Evolutionary conservation across 2,888 invertebrate genomes (phyloP).

Genomic region (Theristus sp.): DNA sequence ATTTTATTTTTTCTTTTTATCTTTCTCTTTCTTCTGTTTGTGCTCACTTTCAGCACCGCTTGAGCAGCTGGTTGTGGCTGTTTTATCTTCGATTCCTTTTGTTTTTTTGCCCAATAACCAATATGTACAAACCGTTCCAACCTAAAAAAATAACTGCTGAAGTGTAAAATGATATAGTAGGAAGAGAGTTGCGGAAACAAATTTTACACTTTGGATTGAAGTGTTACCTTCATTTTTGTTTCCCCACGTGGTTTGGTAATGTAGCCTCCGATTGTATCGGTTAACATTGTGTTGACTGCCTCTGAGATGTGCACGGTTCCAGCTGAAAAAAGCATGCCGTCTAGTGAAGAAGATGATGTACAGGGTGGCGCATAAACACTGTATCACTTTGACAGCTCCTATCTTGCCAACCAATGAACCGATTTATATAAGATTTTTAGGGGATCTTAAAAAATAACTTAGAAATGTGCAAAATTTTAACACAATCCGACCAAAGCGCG

Average conservation of each 20-base stretch:
- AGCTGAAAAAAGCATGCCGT: conserved; percentile 8
- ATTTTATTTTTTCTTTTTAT: not conserved
- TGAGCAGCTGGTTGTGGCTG: not conserved
- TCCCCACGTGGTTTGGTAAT: conserved; percentile 19
- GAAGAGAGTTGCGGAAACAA: not conserved
- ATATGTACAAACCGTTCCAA: not conserved
- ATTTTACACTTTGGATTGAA: not conserved
- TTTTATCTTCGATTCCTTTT: conserved; percentile 1
- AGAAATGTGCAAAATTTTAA: too few relatives aligned
- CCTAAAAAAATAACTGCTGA: not conserved
- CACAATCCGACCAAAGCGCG: too few relatives aligned
- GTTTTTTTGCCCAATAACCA: not conserved
- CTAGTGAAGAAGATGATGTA: too few relatives aligned
- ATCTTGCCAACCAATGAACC: not conserved
- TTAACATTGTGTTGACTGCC: conserved; percentile 9
- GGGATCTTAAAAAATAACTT: too few relatives aligned
- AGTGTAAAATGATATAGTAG: too few relatives aligned
- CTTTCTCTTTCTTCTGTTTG: not conserved
- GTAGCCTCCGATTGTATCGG: conserved; percentile 13
- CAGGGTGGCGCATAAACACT: too few relatives aligned
- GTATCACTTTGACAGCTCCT: too few relatives aligned
- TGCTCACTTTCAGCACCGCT: not conserved
- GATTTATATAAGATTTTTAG: too few relatives aligned
- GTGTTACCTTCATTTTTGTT: conserved; percentile 16
- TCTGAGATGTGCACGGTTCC: conserved; percentile 11